These are phyloP conservation scores for Cantharis rufa DNA, from an alignment of 2,888 invertebrate genomes.

Conservation along the genomic window DNA sequence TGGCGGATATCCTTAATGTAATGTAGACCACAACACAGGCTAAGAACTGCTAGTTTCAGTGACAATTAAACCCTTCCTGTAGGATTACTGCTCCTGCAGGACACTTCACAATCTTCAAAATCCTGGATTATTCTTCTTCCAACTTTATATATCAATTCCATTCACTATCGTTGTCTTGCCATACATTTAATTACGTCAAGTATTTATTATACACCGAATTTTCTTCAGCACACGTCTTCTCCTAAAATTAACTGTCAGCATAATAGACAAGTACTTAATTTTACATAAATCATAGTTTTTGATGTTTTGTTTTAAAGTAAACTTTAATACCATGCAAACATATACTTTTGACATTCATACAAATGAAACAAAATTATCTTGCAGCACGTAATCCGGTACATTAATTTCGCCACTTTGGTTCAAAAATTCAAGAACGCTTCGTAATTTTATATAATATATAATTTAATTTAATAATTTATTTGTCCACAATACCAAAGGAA, in stretches of 20 bases:
- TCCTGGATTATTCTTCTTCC: conserved; percentile 30
- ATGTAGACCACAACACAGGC: conserved; percentile 27
- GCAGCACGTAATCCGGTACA: not conserved
- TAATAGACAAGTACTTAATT: conserved; percentile 1
- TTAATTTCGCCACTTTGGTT: not conserved
- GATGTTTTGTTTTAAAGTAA: not conserved
- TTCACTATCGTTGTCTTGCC: conserved; percentile 10
- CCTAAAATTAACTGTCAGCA: not conserved
- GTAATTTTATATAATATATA: not conserved
- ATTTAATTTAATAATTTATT: not conserved
- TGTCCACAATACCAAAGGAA: too few species aligned
- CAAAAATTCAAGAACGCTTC: not conserved
- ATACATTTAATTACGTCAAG: conserved; percentile 14
- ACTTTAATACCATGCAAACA: not conserved
- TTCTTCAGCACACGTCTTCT: not conserved
- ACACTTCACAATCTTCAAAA: conserved; percentile 32
- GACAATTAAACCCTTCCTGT: conserved; percentile 34
- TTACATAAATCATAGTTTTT: not conserved
- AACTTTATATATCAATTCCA: conserved; percentile 24
- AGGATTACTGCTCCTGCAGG: conserved; percentile 33
- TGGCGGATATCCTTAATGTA: conserved; percentile 29
- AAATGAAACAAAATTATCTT: not conserved
- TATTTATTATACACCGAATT: conserved; percentile 6
- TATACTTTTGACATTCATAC: not conserved
- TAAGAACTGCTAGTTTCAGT: conserved; percentile 28